A percentile compares a stretch with the other conserved stretches of the same genome.
Evolutionary conservation across 2,797 vertebrate genomes (phyloP).

Genomic region (Poeciliopsis gracilis): DNA sequence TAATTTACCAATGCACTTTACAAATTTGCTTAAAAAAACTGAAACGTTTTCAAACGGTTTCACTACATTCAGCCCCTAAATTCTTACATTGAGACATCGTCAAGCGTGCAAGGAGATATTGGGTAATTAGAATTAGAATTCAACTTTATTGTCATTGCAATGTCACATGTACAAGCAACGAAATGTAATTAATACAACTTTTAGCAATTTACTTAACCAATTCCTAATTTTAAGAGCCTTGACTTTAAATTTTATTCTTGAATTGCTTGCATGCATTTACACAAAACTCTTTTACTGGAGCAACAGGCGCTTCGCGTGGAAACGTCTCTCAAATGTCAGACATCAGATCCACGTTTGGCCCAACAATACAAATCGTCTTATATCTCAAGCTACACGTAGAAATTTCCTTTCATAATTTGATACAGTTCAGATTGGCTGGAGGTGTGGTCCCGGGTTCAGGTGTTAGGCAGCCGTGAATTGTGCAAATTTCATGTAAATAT

Average conservation of each 20-base stretch:
- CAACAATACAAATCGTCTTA: neutral
- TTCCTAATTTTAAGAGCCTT: neutral
- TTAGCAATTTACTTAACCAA: neutral
- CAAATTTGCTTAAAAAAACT: neutral
- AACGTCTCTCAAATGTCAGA: neutral
- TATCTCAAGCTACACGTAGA: neutral
- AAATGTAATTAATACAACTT: neutral
- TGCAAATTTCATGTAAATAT: slow-evolving; percentile 24
- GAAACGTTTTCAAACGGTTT: neutral
- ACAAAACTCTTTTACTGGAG: neutral
- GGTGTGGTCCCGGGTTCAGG: neutral
- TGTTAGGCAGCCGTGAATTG: neutral
- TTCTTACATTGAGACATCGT: neutral
- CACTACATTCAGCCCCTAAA: neutral
- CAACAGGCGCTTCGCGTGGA: neutral
- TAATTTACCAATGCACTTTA: neutral
- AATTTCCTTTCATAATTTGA: slow-evolving; percentile 7
- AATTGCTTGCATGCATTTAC: neutral
- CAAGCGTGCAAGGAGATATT: neutral
- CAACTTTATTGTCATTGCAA: no score
- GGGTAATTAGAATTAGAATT: no score
- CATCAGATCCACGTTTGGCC: neutral
- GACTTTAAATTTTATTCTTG: neutral
- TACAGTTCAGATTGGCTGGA: slow-evolving; percentile 2
- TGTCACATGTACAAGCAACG: no score